Conservation (phyloP, 2,888 invertebrate genomes). For the Eurytoma adleriae region DNA sequence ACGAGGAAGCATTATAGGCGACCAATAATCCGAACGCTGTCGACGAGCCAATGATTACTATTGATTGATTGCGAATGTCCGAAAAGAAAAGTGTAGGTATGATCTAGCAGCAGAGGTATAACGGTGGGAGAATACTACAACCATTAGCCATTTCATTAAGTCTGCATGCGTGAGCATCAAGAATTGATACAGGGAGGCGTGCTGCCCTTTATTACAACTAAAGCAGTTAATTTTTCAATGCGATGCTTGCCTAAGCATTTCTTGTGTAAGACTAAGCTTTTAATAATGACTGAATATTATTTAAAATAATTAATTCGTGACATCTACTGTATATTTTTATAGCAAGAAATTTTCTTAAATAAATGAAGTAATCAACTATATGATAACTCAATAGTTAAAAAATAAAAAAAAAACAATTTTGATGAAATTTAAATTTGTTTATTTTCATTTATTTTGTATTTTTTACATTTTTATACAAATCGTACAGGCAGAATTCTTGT, state of each 20-base stretch:
- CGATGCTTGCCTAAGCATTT: background rate
- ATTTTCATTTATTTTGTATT: too few relatives aligned
- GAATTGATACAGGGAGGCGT: background rate
- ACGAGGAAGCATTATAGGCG: conserved; percentile 3
- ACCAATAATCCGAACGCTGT: conserved; percentile 38
- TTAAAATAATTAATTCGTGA: too few relatives aligned
- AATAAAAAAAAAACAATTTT: too few relatives aligned
- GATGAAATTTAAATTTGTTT: too few relatives aligned
- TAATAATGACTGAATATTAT: too few relatives aligned
- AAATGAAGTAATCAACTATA: too few relatives aligned
- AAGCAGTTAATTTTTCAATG: conserved; percentile 11
- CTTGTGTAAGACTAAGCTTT: too few relatives aligned
- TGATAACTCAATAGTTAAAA: too few relatives aligned
- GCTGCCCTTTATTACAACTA: background rate
- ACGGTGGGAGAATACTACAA: background rate
- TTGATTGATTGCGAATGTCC: conserved; percentile 22
- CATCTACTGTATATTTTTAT: too few relatives aligned
- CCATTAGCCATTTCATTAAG: conserved; percentile 34
- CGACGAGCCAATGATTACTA: background rate
- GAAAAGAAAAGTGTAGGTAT: conserved; percentile 12
- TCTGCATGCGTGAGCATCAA: background rate
- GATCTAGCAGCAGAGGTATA: background rate
- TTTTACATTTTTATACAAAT: too few relatives aligned
- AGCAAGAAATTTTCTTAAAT: too few relatives aligned
- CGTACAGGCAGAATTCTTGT: too few relatives aligned